These are phyloP conservation scores for Phenganax stokvisi DNA, from an alignment of 92 coral and sea anemone genomes.

Conservation along the genomic window DNA sequence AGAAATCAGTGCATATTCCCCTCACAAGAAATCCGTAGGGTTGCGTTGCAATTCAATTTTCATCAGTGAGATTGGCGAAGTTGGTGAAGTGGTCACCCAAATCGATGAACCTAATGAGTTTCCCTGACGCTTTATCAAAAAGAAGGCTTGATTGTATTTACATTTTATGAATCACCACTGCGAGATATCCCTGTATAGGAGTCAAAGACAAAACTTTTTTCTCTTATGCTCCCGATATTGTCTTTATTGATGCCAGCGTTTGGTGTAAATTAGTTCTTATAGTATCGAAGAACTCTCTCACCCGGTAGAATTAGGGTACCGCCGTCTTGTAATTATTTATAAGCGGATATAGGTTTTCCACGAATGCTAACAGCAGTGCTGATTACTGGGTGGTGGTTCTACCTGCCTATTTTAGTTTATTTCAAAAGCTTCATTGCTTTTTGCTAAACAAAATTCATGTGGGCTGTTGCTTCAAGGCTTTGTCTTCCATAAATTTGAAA, in stretches of 20 bases:
- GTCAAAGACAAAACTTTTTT: slow-evolving; percentile 5
- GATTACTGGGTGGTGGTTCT: slow-evolving; percentile 15
- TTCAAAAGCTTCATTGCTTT: not conserved
- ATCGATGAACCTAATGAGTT: slow-evolving; percentile 56
- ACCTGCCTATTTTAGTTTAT: slow-evolving; percentile 17
- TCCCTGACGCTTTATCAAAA: slow-evolving; percentile 56
- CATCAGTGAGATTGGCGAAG: slow-evolving; percentile 50
- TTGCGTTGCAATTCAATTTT: slow-evolving; percentile 52
- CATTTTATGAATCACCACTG: slow-evolving; percentile 57
- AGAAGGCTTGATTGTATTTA: slow-evolving; percentile 53
- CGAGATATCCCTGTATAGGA: slow-evolving; percentile 42
- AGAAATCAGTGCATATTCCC: slow-evolving; percentile 56
- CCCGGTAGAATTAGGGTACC: slow-evolving; percentile 17
- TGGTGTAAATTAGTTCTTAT: slow-evolving; percentile 4
- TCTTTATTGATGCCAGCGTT: slow-evolving; percentile 22
- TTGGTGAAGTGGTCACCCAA: slow-evolving; percentile 61
- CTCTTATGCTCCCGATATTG: not conserved
- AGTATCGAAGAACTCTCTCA: slow-evolving; percentile 22
- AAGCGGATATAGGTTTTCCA: slow-evolving; percentile 14
- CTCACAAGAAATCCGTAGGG: slow-evolving; percentile 56
- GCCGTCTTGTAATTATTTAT: slow-evolving; percentile 11
- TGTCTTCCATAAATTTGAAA: slow-evolving; percentile 12
- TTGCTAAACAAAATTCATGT: not conserved
- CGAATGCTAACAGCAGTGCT: slow-evolving; percentile 5
- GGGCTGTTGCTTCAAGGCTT: slow-evolving; percentile 4